These are phyloP conservation scores for Fistularia tabacaria DNA, from an alignment of 2,797 vertebrate genomes.

Conservation along the genomic window DNA sequence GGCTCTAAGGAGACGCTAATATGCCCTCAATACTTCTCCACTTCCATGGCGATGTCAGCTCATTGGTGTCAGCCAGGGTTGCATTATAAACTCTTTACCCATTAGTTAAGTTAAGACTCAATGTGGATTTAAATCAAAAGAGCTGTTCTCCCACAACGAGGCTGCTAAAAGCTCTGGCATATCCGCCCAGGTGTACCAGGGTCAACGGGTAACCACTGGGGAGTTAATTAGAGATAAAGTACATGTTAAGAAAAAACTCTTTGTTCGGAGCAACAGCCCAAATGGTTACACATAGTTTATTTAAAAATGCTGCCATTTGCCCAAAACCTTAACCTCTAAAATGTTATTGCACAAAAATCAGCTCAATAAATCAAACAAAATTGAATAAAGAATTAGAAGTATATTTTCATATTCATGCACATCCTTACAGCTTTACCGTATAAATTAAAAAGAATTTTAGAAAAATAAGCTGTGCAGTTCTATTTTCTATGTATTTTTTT, in stretches of 20 bases:
- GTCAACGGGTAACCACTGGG: slow-evolving; percentile 70
- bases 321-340: slow-evolving; percentile 16
- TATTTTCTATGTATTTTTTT: too few species aligned
- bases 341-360: background rate
- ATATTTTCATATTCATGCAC: background rate
- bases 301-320: slow-evolving; percentile 5
- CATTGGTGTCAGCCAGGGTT: slow-evolving; percentile 53
- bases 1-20: slow-evolving; percentile 52
- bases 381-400: slow-evolving; percentile 2
- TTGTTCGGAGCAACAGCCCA: slow-evolving; percentile 23
- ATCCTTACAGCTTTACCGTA: too few species aligned
- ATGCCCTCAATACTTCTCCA: slow-evolving; percentile 43
- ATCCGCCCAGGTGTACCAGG: slow-evolving; percentile 65
- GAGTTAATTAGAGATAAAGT: slow-evolving; percentile 73
- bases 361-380: slow-evolving; percentile 6
- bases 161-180: slow-evolving; percentile 51
- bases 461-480: too few species aligned
- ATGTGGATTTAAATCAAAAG: slow-evolving; percentile 79
- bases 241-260: slow-evolving; percentile 49
- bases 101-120: slow-evolving; percentile 66
- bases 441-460: background rate
- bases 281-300: slow-evolving; percentile 31
- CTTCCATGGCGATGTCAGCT: slow-evolving; percentile 60
- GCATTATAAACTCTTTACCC: slow-evolving; percentile 58
- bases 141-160: slow-evolving; percentile 41